Percentiles rank a stretch among this genome's conserved stretches.
Evolutionary conservation across 2,888 invertebrate species (phyloP).

Genomic region (Chymomyza caudatula): DNA sequence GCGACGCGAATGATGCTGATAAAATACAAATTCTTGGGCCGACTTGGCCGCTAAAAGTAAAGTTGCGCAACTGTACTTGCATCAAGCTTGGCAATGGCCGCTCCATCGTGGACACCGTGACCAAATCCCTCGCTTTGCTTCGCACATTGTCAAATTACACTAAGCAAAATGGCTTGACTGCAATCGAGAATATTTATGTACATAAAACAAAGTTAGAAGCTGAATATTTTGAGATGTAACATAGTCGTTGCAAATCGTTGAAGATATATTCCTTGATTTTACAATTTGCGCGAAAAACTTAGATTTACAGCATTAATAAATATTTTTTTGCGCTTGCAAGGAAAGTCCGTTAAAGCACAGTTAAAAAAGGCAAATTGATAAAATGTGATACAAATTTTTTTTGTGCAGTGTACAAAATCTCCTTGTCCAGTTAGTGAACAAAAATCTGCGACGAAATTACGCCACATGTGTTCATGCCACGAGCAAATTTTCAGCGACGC

Average conservation of each 20-base stretch:
- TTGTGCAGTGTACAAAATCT: constrained; percentile 61
- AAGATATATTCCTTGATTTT: no score
- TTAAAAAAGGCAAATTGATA: background rate
- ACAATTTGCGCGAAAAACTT: no score
- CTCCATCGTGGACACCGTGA: constrained; percentile 31
- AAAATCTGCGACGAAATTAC: constrained; percentile 74
- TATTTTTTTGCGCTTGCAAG: no score
- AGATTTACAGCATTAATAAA: no score
- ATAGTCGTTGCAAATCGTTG: no score
- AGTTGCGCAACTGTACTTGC: constrained; percentile 72
- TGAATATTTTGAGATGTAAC: no score
- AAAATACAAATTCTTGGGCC: constrained; percentile 70
- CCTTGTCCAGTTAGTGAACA: constrained; percentile 71
- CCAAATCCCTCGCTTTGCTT: constrained; percentile 57
- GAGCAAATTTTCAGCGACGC: constrained; percentile 73
- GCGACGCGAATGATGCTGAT: constrained; percentile 72
- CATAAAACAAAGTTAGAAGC: no score
- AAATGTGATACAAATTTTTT: background rate
- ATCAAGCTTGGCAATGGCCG: constrained; percentile 56
- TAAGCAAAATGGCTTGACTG: constrained; percentile 14
- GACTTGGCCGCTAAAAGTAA: constrained; percentile 68
- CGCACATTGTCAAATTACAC: constrained; percentile 34
- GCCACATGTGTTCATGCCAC: constrained; percentile 74
- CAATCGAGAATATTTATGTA: constrained; percentile 3
- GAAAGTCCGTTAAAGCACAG: no score